Evolutionary conservation across 1,140 invertebrate genomes (phyloP), one percentile per base, ranked within the genome.

Genomic region (Bemisia tabaci): DNA sequence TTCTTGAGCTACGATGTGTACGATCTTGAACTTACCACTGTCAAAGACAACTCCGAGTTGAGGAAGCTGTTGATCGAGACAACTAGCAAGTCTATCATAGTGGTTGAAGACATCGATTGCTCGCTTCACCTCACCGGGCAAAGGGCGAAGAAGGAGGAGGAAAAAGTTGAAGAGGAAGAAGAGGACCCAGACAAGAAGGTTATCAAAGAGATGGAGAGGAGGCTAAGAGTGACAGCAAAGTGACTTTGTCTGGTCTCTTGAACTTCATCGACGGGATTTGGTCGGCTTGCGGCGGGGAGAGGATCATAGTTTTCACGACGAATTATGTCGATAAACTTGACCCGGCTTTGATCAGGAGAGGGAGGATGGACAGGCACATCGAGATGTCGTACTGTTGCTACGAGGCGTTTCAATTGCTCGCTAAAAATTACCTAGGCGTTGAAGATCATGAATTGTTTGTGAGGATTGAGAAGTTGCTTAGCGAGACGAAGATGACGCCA

Each of bases 171-270:
- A n/a, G n/a, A n/a, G n/a, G n/a, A n/a, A n/a, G n/a, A n/a, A n/a
- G n/a, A n/a, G n/a, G n/a, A n/a, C n/a, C n/a, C n/a, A n/a, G n/a
- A n/a, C n/a, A n/a, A n/a, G n/a, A n/a, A n/a, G n/a, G n/a, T n/a
- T n/a, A n/a, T n/a, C n/a, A n/a, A n/a, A n/a, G n/a, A n/a, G n/a
- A n/a, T n/a, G n/a, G n/a, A n/a, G n/a, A n/a, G n/a, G n/a, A n/a
- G n/a, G n/a, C n/a, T n/a, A n/a, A n/a, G n/a, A 33, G 33, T 2
- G 27, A 25, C 12, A 67, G 21, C 59, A 63, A 67, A 64, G 66
- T 63, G 11, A 64, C 62, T 12, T 48, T 64, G 48, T 59, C 61
- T 26, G 62, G 62, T 22, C 63, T 67, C 2, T 25, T 62, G 26
- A 65, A 65, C 1, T 25, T 26, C 61, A 17, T 65, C 17, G 59